Percentiles rank a stretch among this genome's conserved stretches.
Conservation (phyloP, 1,140 invertebrate species). For the Pogonomyrmex barbatus region DNA sequence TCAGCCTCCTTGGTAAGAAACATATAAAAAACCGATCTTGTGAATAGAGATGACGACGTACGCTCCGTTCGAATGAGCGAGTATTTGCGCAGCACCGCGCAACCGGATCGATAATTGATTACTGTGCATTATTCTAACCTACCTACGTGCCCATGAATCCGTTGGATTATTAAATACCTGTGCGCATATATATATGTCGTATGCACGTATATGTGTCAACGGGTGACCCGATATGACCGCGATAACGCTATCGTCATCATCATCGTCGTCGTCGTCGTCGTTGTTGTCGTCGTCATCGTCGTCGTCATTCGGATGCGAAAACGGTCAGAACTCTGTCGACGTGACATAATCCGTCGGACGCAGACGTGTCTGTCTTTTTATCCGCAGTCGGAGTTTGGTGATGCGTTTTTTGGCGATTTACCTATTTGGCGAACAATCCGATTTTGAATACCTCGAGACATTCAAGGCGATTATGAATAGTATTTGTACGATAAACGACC, state of each 20-base stretch:
- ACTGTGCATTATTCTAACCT: conserved; percentile 75
- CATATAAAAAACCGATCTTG: conserved; percentile 2
- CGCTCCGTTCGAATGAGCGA: conserved; percentile 37
- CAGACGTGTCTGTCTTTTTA: not conserved
- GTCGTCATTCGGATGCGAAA: not conserved
- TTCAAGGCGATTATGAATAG: not conserved
- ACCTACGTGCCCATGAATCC: conserved; percentile 68
- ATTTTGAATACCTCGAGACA: not conserved
- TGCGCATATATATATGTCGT: not conserved
- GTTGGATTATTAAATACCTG: conserved; percentile 51
- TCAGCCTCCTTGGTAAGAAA: not conserved
- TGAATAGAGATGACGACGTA: not conserved
- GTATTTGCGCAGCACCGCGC: conserved; percentile 72
- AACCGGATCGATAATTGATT: conserved; percentile 78
- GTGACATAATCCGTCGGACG: not conserved
- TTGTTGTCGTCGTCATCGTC: too few species aligned
- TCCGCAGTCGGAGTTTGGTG: not conserved
- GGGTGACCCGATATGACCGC: conserved; percentile 5
- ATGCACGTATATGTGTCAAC: not conserved
- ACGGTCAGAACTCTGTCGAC: not conserved
- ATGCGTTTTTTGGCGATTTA: not conserved
- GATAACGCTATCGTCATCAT: not conserved
- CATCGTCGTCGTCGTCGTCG: too few species aligned
- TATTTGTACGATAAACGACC: not conserved
- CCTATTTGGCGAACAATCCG: not conserved